Evolutionary conservation across 1,140 invertebrate species (phyloP).

Genomic region (Fopius arisanus): DNA sequence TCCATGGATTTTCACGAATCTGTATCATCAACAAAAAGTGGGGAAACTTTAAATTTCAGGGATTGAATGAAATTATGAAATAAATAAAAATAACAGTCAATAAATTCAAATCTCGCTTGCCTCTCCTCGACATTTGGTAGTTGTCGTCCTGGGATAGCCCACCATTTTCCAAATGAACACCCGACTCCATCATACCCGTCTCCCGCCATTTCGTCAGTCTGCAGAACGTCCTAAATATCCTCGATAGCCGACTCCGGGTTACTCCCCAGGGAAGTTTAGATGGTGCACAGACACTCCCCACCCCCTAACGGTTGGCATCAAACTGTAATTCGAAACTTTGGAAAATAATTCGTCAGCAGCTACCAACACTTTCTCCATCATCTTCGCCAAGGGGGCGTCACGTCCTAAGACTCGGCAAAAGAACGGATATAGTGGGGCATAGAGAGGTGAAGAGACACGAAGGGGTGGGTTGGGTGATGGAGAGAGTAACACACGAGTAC

Average conservation of each 20-base stretch:
- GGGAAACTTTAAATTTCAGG: too few species aligned
- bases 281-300: not conserved
- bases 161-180: slow-evolving; percentile 4
- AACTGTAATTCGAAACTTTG: slow-evolving; percentile 40
- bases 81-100: too few species aligned
- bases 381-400: slow-evolving; percentile 1
- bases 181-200: not conserved
- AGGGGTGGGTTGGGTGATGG: not conserved
- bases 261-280: slow-evolving; percentile 15
- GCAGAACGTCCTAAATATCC: slow-evolving; percentile 25
- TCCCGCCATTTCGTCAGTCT: not conserved
- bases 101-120: too few species aligned
- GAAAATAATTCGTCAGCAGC: slow-evolving; percentile 42
- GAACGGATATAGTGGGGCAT: slow-evolving; percentile 8
- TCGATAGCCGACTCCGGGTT: not conserved
- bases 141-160: too few species aligned
- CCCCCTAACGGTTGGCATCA: slow-evolving; percentile 23
- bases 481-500: slow-evolving; percentile 17
- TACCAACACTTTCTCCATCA: slow-evolving; percentile 18
- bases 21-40: too few species aligned
- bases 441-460: slow-evolving; percentile 12
- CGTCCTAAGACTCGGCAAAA: not conserved
- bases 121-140: too few species aligned
- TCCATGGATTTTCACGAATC: too few species aligned
- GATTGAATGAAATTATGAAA: too few species aligned